A percentile compares a stretch with the other conserved stretches of the same genome.
Evolutionary conservation across 1,140 invertebrate species (phyloP).

Genomic region (Diprion similis): DNA sequence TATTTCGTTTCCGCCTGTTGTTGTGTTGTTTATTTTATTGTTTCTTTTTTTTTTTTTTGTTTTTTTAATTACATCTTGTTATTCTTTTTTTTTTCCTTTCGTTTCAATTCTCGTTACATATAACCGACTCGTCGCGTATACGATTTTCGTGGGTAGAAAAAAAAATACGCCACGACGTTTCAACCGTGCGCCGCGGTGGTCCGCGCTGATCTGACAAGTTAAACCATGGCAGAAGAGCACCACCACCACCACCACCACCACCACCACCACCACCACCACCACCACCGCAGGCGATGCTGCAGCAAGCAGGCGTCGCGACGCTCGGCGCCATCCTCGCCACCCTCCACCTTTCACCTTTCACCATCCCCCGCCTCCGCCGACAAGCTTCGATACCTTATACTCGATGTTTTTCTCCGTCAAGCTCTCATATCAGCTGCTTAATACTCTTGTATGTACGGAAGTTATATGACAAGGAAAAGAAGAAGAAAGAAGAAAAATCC

Average conservation of each 20-base stretch:
- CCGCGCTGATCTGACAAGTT: constrained; percentile 28
- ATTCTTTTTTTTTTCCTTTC: too few relatives aligned
- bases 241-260: too few relatives aligned
- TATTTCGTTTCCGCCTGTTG: too few relatives aligned
- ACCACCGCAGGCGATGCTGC: background rate
- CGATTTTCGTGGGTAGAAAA: too few relatives aligned
- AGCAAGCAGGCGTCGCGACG: constrained; percentile 10
- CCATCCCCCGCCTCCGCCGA: too few relatives aligned
- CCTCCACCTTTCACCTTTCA: too few relatives aligned
- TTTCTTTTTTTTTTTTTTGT: too few relatives aligned
- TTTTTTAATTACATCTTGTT: too few relatives aligned
- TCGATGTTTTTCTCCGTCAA: background rate
- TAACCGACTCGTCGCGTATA: too few relatives aligned
- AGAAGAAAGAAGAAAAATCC: constrained; percentile 1
- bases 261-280: background rate
- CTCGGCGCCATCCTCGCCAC: constrained; percentile 23
- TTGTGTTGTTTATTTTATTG: too few relatives aligned
- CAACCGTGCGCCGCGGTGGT: constrained; percentile 25
- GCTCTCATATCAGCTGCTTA: background rate
- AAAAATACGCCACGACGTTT: background rate
- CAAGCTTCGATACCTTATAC: too few relatives aligned
- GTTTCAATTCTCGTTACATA: too few relatives aligned
- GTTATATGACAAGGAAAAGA: constrained; percentile 20
- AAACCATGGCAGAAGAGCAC: background rate
- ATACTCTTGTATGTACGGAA: constrained; percentile 2